Percentiles rank a stretch among this genome's conserved stretches.
Conservation (phyloP, 2,113 vertebrate species). For the Micromys minutus region DNA sequence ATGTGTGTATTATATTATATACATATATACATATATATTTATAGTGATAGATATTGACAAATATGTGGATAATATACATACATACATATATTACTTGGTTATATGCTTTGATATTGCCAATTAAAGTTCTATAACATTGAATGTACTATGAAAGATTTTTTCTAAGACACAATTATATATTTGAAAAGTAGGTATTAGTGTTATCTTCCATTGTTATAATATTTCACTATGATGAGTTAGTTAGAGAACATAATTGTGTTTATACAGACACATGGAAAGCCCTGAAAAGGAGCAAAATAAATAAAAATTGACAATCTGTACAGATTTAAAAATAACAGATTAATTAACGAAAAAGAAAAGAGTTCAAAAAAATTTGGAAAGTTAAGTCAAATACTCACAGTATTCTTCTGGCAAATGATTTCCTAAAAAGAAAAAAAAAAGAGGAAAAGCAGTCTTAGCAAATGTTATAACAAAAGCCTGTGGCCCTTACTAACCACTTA, state of each 20-base stretch:
- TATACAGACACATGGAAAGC: background rate
- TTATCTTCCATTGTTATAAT: background rate
- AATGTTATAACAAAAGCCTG: slow-evolving; percentile 45
- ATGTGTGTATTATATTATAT: background rate
- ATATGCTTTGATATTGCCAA: background rate
- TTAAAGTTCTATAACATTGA: slow-evolving; percentile 5
- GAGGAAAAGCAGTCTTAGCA: background rate
- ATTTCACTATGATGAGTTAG: background rate
- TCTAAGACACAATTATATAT: background rate
- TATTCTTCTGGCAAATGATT: slow-evolving; percentile 99
- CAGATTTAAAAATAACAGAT: slow-evolving; percentile 54
- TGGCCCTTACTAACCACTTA: slow-evolving; percentile 21
- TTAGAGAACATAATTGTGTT: slow-evolving; percentile 22
- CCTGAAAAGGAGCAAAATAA: background rate
- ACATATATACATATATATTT: rapidly evolving
- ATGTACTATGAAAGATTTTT: background rate
- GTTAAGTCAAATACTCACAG: slow-evolving; percentile 89
- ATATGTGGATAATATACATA: background rate
- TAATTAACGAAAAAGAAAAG: slow-evolving; percentile 13
- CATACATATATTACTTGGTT: background rate
- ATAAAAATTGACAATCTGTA: slow-evolving; percentile 15
- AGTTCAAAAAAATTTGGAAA: slow-evolving; percentile 52
- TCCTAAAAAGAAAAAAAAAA: slow-evolving; percentile 90
- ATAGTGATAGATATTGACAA: background rate
- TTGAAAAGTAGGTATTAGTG: background rate